Conservation (phyloP, 2,797 vertebrate species). For the Avahi laniger region DNA sequence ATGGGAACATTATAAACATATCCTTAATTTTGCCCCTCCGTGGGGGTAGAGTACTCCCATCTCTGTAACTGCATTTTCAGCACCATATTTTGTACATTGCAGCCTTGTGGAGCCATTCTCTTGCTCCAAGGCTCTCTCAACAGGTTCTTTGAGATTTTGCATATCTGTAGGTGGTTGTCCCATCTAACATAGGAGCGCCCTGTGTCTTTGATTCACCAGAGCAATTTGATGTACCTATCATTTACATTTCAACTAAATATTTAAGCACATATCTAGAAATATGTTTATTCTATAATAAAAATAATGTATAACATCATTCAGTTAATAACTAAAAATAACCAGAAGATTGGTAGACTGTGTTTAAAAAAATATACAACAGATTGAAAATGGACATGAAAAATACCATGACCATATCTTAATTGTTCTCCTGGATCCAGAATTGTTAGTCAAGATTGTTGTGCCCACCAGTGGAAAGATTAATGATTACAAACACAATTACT, state of each 20-base stretch:
- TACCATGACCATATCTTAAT: not conserved
- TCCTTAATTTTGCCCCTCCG: constrained; percentile 21
- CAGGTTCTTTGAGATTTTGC: not conserved
- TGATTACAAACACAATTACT: not conserved
- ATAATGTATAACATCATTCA: not conserved
- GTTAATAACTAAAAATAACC: constrained; percentile 22
- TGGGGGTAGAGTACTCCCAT: not conserved
- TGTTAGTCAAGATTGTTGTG: not conserved
- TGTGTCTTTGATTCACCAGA: constrained; percentile 10
- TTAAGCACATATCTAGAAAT: constrained; percentile 7
- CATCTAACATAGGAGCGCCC: not conserved
- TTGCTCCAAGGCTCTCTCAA: not conserved
- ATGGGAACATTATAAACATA: constrained; percentile 20
- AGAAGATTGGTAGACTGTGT: not conserved
- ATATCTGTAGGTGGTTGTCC: not conserved
- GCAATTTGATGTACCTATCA: not conserved
- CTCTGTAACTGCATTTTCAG: constrained; percentile 23
- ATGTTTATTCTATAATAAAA: constrained; percentile 4
- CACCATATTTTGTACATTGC: not conserved
- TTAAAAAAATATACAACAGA: not conserved
- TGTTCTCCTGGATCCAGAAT: not conserved
- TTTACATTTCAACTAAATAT: constrained; percentile 5
- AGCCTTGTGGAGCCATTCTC: not conserved
- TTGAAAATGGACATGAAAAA: not conserved
- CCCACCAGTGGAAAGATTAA: not conserved